These are phyloP conservation scores for Saguinus imperator DNA, from an alignment of 2,113 vertebrate genomes.

Conservation along the genomic window DNA sequence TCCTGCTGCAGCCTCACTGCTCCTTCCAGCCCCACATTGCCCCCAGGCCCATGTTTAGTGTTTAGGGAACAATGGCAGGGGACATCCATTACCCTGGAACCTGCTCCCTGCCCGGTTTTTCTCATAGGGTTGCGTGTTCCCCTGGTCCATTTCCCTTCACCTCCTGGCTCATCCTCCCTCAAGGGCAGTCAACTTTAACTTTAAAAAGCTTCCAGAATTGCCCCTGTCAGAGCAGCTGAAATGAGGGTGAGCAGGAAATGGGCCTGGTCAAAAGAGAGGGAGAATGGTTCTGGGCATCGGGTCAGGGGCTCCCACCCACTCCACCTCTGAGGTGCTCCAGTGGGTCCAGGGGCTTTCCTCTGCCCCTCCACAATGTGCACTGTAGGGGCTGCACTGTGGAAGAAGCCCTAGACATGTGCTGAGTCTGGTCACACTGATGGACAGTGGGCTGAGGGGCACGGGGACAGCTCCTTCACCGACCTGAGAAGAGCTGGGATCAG, in stretches of 20 bases:
- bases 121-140: not conserved
- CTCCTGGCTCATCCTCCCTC: too few relatives aligned
- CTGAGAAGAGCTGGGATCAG: not conserved
- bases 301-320: not conserved
- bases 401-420: not conserved
- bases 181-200: not conserved
- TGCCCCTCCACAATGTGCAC: not conserved
- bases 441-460: accelerated
- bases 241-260: not conserved
- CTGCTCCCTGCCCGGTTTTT: not conserved
- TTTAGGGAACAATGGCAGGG: accelerated
- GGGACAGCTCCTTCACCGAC: not conserved
- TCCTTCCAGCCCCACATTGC: not conserved
- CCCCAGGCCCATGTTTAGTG: not conserved
- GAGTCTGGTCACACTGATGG: not conserved
- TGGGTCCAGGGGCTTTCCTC: not conserved
- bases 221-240: not conserved
- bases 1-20: not conserved
- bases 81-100: not conserved
- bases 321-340: not conserved
- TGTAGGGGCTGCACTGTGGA: too few relatives aligned
- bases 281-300: too few relatives aligned
- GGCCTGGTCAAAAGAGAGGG: not conserved
- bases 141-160: not conserved
- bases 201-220: not conserved